Evolutionary conservation across 1,140 invertebrate species (phyloP), one percentile per base, ranked within the genome.

Genomic region (Bombus breviceps): DNA sequence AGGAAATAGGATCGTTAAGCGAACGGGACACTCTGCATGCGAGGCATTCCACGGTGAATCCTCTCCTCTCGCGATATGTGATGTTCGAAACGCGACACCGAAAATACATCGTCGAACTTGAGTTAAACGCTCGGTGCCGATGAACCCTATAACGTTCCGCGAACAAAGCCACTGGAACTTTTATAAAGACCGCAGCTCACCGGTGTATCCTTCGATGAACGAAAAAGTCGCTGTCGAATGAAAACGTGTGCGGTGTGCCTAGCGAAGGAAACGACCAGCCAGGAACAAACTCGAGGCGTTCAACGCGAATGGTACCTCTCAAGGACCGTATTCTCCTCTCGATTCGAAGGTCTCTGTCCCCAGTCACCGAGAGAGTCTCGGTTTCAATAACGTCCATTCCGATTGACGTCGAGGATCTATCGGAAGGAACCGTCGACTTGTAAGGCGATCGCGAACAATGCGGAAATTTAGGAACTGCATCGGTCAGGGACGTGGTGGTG

Each of bases 391-490:
- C 79, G 53, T 4, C 2, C 12, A 18, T 62, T 22, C 18, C n/a
- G 81, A 83, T 86, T 66, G 64, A 18, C 62, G 81, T 69, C 86
- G 76, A 80, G 66, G 76, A 80, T 83, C 57, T 80, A 87, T 68
- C 86, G 76, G 71, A 87, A 85, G 59, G 59, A 80, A 71, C 34
- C 25, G 37, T 62, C 47, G 71, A 39, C 47, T 53, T 43, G 53
- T 18, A 59, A 34, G 37, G 39, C 28, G 34, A 28, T 34, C 15
- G 59, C 5, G 41, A 43, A 74, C 83, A 83, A 87, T 71, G 85
- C 85, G 90, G 87, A 91, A 89, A 87, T 75, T 34, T n/a, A 68
- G 37, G 74, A 81, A 85, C 34, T n/a, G 37, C 4, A 28, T 8
- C 32, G 15, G n/a, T 37, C 71, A 68, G n/a, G 72, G 69, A 43